Evolutionary conservation across 2,888 invertebrate species (phyloP).

Genomic region (Globia sparganii): DNA sequence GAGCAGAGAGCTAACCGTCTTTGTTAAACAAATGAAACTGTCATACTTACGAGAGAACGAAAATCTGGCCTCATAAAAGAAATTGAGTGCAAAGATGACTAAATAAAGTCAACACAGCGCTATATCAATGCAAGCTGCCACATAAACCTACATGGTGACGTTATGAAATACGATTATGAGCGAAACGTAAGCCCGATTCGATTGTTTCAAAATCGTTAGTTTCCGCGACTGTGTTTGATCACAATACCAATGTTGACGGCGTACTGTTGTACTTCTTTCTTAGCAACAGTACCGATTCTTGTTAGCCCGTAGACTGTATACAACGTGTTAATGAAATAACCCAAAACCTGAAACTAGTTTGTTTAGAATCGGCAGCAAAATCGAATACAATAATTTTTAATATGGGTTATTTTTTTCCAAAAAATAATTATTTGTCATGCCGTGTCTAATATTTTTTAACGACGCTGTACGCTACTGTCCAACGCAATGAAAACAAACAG

Average conservation of each 20-base stretch:
- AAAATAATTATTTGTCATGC: no score
- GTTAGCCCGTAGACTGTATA: constrained; percentile 16
- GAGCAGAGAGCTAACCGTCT: neutral
- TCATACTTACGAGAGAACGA: neutral
- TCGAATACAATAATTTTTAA: no score
- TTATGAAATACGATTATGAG: constrained; percentile 69
- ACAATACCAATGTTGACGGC: constrained; percentile 68
- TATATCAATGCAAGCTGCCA: constrained; percentile 29
- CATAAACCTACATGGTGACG: constrained; percentile 59
- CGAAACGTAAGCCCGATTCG: constrained; percentile 64
- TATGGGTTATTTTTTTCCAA: no score
- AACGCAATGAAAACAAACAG: no score
- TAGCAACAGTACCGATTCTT: constrained; percentile 55
- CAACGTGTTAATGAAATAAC: no score
- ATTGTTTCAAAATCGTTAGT: constrained; percentile 75
- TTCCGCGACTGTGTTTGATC: constrained; percentile 70
- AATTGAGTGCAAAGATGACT: constrained; percentile 54
- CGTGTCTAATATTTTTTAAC: no score
- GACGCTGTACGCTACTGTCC: no score
- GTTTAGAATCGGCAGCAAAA: no score
- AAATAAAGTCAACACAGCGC: constrained; percentile 31
- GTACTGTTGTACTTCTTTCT: constrained; percentile 63
- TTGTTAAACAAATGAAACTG: constrained; percentile 15
- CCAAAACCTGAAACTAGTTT: no score
- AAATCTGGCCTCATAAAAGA: constrained; percentile 36